Base-by-base conservation (phyloP, 2,888 invertebrate species). In the Vandiemenella viatica region DNA sequence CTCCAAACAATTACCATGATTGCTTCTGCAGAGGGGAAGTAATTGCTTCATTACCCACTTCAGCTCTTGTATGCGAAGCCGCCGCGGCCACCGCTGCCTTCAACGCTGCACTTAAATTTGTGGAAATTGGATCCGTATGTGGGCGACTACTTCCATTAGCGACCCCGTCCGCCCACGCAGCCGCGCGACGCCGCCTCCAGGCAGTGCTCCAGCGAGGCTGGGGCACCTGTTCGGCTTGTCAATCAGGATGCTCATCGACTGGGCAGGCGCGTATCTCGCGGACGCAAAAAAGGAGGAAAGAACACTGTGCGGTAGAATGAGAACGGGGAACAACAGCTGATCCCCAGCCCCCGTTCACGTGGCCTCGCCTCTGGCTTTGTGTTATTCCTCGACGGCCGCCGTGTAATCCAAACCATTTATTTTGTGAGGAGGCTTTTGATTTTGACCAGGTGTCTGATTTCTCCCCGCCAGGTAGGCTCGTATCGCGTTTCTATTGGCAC, bases 21-120 rank as follows among this genome's bases (percentile, higher is more conserved):
- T 49, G 49, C 49, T 49, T 44, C 43, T 19, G 46, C 38, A 7
- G 48, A 38, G 48, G 37, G n/a, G 48, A 19, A 48, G 48, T 48
- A 48, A 49, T 44, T 49, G 49, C 49, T 45, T 49, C 49, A 44
- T 49, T 49, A 49, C 40, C 41, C 37, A 15, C 18, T 45, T 4
- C 38, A 21, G 19, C 40, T 45, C 10, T 37, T 18, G 43, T 22
- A 10, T n/a, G n/a, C n/a, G n/a, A n/a, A n/a, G n/a, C 5, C 13
- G 13, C 32, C 5, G 13, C 13, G 13, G 1, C 32, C 32, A 4
- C 32, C 32, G 5, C 32, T 13, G 13, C 40, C 40, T 10, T n/a
- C 32, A n/a, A 10, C 32, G n/a, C 32, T 32, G 32, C 32, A 32
- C 32, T 32, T 32, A 32, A 32, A 32, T 32, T 32, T 32, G 32